phyloP scores from a whole-genome alignment of 2,888 invertebrate species.

The Formica aserva region DNA sequence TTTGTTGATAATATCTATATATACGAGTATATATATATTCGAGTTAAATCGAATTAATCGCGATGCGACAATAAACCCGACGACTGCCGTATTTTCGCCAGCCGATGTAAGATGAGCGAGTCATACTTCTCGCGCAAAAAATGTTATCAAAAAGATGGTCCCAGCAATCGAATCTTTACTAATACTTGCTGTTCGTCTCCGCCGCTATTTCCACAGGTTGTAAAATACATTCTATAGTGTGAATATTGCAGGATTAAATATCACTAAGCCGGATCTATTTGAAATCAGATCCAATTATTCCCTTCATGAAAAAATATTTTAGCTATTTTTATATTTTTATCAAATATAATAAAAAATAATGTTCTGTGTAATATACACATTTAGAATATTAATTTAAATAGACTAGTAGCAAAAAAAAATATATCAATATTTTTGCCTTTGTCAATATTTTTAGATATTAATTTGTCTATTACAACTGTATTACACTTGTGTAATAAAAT shows the following conservation, averaged over 20 bases:
- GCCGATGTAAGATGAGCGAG: constrained; percentile 37
- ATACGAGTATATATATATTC: constrained; percentile 5
- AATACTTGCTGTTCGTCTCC: not conserved
- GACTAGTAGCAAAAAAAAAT: not conserved
- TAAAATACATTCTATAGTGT: constrained; percentile 21
- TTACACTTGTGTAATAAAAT: not conserved
- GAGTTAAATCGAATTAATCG: constrained; percentile 17
- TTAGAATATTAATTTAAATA: not conserved
- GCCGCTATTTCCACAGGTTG: constrained; percentile 31
- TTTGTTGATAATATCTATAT: not conserved
- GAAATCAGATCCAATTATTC: not conserved
- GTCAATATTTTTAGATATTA: not conserved
- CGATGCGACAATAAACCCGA: constrained; percentile 48
- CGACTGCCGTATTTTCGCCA: constrained; percentile 18
- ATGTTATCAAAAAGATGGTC: constrained; percentile 59
- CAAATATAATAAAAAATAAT: not conserved
- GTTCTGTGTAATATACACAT: not conserved
- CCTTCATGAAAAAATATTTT: not conserved
- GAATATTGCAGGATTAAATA: constrained; percentile 14
- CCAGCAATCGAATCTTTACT: constrained; percentile 46
- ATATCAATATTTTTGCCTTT: not conserved
- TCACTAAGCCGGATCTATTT: not conserved
- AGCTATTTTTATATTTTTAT: not conserved
- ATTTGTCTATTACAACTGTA: not conserved
- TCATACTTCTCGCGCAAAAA: constrained; percentile 59